Percentiles rank a stretch among this genome's conserved stretches.
Conservation (phyloP, 2,888 invertebrate genomes). For the Phaedon cochleariae region DNA sequence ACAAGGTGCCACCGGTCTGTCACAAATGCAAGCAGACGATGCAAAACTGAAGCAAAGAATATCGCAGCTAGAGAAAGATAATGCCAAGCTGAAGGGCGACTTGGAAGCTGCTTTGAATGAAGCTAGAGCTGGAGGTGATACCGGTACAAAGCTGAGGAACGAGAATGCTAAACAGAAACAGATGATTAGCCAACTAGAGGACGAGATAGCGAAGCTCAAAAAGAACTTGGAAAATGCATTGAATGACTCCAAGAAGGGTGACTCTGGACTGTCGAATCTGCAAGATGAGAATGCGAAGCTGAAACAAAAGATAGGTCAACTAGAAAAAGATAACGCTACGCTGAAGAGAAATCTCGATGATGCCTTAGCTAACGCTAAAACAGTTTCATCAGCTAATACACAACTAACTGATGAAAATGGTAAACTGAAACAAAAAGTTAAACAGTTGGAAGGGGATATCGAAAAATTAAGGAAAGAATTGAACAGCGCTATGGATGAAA, state of each 20-base stretch:
- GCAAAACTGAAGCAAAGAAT: slow-evolving; percentile 44
- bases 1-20: slow-evolving; percentile 24
- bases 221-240: slow-evolving; percentile 32
- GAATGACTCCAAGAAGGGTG: slow-evolving; percentile 34
- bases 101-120: slow-evolving; percentile 34
- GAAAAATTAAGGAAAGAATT: slow-evolving; percentile 36
- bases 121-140: slow-evolving; percentile 21
- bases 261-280: slow-evolving; percentile 10
- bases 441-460: slow-evolving; percentile 35
- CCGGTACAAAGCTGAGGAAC: slow-evolving; percentile 29
- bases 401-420: slow-evolving; percentile 28
- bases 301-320: slow-evolving; percentile 28
- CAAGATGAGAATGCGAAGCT: slow-evolving; percentile 30
- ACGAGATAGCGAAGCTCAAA: slow-evolving; percentile 36
- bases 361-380: slow-evolving; percentile 26
- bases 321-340: slow-evolving; percentile 33
- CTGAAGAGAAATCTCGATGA: slow-evolving; percentile 34
- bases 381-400: slow-evolving; percentile 8
- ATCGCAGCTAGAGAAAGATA: slow-evolving; percentile 43
- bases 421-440: slow-evolving; percentile 31
- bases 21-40: slow-evolving; percentile 39
- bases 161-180: slow-evolving; percentile 44
- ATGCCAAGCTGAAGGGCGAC: slow-evolving; percentile 35
- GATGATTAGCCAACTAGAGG: slow-evolving; percentile 37
- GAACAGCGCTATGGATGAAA: slow-evolving; percentile 12